Evolutionary conservation across 2,888 invertebrate genomes (phyloP), one percentile per base, ranked within the genome.

Genomic region (Zygaena filipendulae): DNA sequence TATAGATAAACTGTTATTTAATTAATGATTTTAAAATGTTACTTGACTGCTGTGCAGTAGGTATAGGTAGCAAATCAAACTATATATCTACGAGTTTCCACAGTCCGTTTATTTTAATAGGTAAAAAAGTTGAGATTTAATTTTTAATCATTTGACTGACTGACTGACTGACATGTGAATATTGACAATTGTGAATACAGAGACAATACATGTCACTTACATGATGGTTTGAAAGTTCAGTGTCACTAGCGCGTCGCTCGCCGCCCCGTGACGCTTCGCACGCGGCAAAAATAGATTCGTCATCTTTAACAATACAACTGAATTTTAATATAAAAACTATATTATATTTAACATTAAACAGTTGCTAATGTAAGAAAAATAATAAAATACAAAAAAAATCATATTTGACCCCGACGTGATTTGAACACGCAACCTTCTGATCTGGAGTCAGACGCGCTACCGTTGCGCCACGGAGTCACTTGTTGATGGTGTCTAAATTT

Each of bases 381-480:
- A 26, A 26, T 23, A 23, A 21, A 37, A 13, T 23, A 10, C 4
- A 22, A 7, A 23, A 18, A 30, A 8, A 29, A 11, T 16, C 7
- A n/a, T 16, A 16, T 4, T 63, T 91, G 91, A 92, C 91, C 91
- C 91, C 91, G 91, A 91, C 91, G 91, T 92, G 92, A 92, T 91
- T 92, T 90, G 92, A 92, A 92, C 92, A 92, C 92, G 91, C 92
- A 92, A 91, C 92, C 92, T 91, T 91, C 91, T 91, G 91, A 91
- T 91, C 91, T 92, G 91, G 91, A 92, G 91, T 91, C 92, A 91
- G 91, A 92, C 92, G 91, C 91, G 91, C 91, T 92, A 91, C 91
- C 92, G 41, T 41, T 50, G 50, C 50, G 50, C 50, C 48, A 50
- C 50, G 50, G 50, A 49, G 50, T 50, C 50, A 7, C 5, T 6